A percentile compares a stretch with the other conserved stretches of the same genome.
Conservation (phyloP, 2,113 vertebrate genomes). For the Epinephelus lanceolatus region DNA sequence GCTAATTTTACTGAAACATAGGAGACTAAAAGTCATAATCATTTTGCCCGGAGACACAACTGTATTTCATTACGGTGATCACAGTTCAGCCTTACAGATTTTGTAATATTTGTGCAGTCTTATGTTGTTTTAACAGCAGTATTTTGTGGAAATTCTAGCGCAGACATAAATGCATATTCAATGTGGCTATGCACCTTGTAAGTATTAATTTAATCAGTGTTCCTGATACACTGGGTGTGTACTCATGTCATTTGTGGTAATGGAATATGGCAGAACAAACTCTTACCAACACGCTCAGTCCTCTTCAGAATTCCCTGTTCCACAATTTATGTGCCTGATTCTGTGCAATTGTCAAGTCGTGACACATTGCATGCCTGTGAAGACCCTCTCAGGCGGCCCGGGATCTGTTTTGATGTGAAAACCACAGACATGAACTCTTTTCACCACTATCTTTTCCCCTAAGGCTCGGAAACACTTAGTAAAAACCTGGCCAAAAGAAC, state of each 20-base stretch:
- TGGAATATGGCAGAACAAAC: constrained; percentile 29
- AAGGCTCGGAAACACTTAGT: constrained; percentile 62
- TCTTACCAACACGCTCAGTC: constrained; percentile 33
- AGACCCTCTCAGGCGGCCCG: constrained; percentile 34
- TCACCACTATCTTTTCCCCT: constrained; percentile 56
- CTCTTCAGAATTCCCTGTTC: constrained; percentile 31
- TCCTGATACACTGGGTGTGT: constrained; percentile 13
- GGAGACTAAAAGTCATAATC: background rate
- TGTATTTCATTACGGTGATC: background rate
- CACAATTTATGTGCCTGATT: constrained; percentile 22
- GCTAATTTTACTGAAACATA: constrained; percentile 5
- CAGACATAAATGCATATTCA: background rate
- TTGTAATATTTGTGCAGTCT: background rate
- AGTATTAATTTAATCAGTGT: constrained; percentile 2
- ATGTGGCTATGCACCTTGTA: background rate
- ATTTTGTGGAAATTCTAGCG: background rate
- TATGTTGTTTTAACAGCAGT: background rate
- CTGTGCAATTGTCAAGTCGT: constrained; percentile 18
- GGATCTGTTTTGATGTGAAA: constrained; percentile 67
- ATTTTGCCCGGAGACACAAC: constrained; percentile 13
- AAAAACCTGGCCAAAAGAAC: constrained; percentile 66
- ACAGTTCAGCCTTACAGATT: background rate
- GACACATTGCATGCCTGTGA: constrained; percentile 42
- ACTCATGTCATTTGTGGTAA: constrained; percentile 24
- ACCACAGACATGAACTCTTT: constrained; percentile 62